A percentile compares a stretch with the other conserved stretches of the same genome.
Evolutionary conservation across 2,113 vertebrate genomes (phyloP).

Genomic region (Tretioscincus oriximinensis): DNA sequence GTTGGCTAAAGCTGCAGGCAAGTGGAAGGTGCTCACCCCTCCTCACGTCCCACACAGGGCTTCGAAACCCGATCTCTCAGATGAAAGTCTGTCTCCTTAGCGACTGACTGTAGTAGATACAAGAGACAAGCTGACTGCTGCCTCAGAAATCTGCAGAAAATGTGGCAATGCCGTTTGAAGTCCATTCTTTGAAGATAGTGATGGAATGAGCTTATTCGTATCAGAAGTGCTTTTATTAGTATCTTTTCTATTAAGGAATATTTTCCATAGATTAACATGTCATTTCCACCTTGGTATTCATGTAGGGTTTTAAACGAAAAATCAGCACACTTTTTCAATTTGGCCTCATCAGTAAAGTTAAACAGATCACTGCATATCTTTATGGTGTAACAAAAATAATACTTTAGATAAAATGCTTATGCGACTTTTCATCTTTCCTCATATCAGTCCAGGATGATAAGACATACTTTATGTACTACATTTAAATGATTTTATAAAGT

Average conservation of each 20-base stretch:
- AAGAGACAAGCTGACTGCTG: conserved; percentile 61
- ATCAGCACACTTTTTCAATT: conserved; percentile 62
- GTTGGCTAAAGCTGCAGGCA: no score
- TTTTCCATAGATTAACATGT: conserved; percentile 70
- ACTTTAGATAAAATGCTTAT: conserved; percentile 51
- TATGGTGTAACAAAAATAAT: conserved; percentile 56
- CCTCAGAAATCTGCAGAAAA: conserved; percentile 68
- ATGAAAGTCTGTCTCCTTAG: no score
- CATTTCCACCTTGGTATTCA: conserved; percentile 63
- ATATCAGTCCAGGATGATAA: conserved; percentile 44
- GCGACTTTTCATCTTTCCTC: conserved; percentile 52
- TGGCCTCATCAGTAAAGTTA: conserved; percentile 59
- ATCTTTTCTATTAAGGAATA: conserved; percentile 60
- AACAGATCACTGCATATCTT: conserved; percentile 63
- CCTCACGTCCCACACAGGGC: no score
- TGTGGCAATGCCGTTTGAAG: conserved; percentile 69
- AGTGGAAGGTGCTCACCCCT: no score
- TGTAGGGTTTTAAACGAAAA: conserved; percentile 68
- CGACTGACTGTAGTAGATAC: conserved; percentile 52
- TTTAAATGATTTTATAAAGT: conserved; percentile 54
- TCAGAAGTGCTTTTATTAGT: conserved; percentile 53
- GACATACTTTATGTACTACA: conserved; percentile 50
- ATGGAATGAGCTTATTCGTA: conserved; percentile 65
- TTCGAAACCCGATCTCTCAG: no score
- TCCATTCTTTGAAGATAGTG: conserved; percentile 69